Evolutionary conservation across 2,113 vertebrate genomes (phyloP).

Genomic region (Hemichromis elongatus): DNA sequence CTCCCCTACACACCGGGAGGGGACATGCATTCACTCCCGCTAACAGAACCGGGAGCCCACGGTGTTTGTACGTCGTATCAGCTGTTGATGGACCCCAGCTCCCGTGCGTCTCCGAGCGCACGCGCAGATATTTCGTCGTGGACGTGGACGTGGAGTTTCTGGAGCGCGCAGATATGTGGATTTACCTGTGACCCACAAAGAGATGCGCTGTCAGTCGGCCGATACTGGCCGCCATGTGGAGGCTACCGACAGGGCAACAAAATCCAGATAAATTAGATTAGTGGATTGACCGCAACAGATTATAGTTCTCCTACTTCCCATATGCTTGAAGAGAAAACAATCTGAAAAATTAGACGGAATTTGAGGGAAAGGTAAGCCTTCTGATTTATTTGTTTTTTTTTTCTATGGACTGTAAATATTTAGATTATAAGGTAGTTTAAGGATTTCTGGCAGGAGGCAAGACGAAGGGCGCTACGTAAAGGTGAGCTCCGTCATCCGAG

Average conservation of each 20-base stretch:
- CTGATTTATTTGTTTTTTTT: background rate
- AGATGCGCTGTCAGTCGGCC: background rate
- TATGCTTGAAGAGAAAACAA: conserved; percentile 32
- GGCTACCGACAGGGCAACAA: conserved; percentile 15
- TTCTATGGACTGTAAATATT: background rate
- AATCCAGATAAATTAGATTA: conserved; percentile 70
- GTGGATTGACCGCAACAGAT: conserved; percentile 75
- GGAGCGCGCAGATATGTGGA: background rate
- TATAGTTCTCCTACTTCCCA: conserved; percentile 48
- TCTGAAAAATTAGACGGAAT: conserved; percentile 13
- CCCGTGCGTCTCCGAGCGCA: background rate
- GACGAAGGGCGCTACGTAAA: background rate
- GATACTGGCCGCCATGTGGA: conserved; percentile 11
- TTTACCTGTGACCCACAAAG: background rate
- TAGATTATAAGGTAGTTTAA: background rate
- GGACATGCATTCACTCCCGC: conserved; percentile 4
- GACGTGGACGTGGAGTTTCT: background rate
- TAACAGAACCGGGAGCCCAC: background rate
- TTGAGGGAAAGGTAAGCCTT: conserved; percentile 53
- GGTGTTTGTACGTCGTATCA: background rate
- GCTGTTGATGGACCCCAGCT: background rate
- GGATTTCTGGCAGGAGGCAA: background rate
- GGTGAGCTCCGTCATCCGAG: background rate
- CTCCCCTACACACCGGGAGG: background rate
- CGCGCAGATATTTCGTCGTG: background rate